Percentiles rank a stretch among this genome's conserved stretches.
phyloP scores from a whole-genome alignment of 1,140 invertebrate species.

The Apis dorsata region DNA sequence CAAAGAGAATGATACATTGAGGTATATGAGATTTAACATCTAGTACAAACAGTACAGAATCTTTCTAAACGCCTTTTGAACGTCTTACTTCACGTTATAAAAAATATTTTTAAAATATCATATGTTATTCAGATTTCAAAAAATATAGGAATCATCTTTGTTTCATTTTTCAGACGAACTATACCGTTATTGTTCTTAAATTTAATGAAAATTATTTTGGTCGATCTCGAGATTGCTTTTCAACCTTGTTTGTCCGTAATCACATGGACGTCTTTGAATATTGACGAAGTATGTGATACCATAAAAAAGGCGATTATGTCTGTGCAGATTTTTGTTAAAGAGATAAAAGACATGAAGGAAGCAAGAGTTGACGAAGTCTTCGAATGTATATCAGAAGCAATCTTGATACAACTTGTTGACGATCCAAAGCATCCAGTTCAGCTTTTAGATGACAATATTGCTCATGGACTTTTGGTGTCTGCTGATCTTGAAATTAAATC shows the following conservation, averaged over 20 bases:
- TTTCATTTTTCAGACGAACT: slow-evolving; percentile 68
- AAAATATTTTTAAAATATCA: too few species aligned
- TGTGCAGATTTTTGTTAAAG: slow-evolving; percentile 86
- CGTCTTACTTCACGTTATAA: too few species aligned
- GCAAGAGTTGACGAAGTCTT: slow-evolving; percentile 87
- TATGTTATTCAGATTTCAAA: too few species aligned
- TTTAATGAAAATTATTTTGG: slow-evolving; percentile 85
- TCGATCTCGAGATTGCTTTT: slow-evolving; percentile 85
- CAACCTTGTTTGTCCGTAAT: slow-evolving; percentile 88
- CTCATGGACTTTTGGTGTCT: slow-evolving; percentile 68
- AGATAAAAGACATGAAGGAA: slow-evolving; percentile 88
- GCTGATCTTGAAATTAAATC: slow-evolving; percentile 82
- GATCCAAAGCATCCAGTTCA: slow-evolving; percentile 83
- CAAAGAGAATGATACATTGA: slow-evolving; percentile 81
- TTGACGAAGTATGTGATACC: slow-evolving; percentile 83
- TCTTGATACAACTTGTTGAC: slow-evolving; percentile 84
- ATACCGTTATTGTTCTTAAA: slow-evolving; percentile 85
- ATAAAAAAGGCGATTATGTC: slow-evolving; percentile 82
- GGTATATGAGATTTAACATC: slow-evolving; percentile 53
- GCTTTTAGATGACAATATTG: slow-evolving; percentile 85
- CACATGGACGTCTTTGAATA: slow-evolving; percentile 90
- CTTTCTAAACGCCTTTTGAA: too few species aligned
- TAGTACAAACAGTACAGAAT: too few species aligned
- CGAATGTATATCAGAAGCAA: slow-evolving; percentile 83
- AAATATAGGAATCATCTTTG: slow-evolving; percentile 10